Percentiles rank a stretch among this genome's conserved stretches.
Conservation (phyloP, 2,113 vertebrate species). For the Pica pica region DNA sequence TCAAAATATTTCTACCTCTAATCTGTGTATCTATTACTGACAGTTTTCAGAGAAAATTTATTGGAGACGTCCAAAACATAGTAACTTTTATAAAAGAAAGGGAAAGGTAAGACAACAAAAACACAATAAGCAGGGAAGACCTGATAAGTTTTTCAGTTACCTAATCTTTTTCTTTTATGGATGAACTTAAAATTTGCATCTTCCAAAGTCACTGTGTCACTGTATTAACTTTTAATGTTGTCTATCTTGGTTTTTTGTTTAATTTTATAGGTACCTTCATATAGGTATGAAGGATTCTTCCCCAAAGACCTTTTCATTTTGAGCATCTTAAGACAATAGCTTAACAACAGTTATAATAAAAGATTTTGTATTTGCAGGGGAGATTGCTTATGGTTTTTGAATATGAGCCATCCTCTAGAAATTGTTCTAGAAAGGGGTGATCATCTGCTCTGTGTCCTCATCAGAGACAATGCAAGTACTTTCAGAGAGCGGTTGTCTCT, state of each 20-base stretch:
- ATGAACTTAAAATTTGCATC: neutral
- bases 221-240: neutral
- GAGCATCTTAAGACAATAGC: neutral
- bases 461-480: neutral
- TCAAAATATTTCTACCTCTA: neutral
- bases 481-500: neutral
- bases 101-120: neutral
- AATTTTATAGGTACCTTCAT: too few relatives aligned
- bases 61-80: neutral
- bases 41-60: neutral
- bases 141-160: neutral
- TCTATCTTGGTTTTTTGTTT: fast-evolving
- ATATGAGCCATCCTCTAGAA: neutral
- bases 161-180: neutral
- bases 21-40: neutral
- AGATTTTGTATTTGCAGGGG: neutral
- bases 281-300: neutral
- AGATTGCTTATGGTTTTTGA: neutral
- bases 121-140: fast-evolving
- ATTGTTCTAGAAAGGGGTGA: neutral
- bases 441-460: neutral
- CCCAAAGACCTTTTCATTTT: neutral
- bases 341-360: neutral
- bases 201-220: neutral
- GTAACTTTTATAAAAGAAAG: neutral